Base-by-base conservation (phyloP, 2,113 vertebrate genomes). In the Lipotes vexillifer region DNA sequence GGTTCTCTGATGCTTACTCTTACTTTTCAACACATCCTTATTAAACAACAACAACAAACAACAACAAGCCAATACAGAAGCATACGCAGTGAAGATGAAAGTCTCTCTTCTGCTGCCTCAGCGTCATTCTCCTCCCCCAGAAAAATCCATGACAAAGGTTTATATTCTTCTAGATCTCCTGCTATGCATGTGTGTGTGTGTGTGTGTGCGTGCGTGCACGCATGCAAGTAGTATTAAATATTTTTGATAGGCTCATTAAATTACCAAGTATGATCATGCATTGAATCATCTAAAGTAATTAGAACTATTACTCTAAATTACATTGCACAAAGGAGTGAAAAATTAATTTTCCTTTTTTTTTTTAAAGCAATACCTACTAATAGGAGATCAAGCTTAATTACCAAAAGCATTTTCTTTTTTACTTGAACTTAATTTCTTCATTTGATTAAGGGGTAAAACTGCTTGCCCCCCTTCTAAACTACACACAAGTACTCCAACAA, bases 401-500 rank as follows among this genome's bases (percentile, higher is more conserved):
- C 8, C 55, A 94, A 94, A 92, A 80, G 44, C 46, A 46, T 46
- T 46, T 46, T 46, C 46, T 46, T 46, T 46, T 94, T 88, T 41
- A 90, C 66, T 87, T 74, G 31, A 96, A 91, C 21, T 78, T 81
- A 86, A 71, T 88, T 71, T 96, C 41, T 85, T 81, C 68, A 90
- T 59, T 65, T 97, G 52, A 94, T 31, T 85, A 93, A 94, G 29
- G 36, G 20, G 68, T 68, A 59, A 49, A 87, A 57, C 8, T 21
- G 68, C 33, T 46, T 71, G 27, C 31, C 36, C 52, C 18, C 55
- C 27, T 87, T 78, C 82, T 74, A 27, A 84, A 85, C 46, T 83
- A 78, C 38, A 20, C 1, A 82, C 21, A 86, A 57, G 3, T 44
- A 20, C 1, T 61, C 2, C 12, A 17, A 72, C 57, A 87, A 29